Conservation (phyloP, 2,888 invertebrate species). For the Ormyrus rosae region DNA sequence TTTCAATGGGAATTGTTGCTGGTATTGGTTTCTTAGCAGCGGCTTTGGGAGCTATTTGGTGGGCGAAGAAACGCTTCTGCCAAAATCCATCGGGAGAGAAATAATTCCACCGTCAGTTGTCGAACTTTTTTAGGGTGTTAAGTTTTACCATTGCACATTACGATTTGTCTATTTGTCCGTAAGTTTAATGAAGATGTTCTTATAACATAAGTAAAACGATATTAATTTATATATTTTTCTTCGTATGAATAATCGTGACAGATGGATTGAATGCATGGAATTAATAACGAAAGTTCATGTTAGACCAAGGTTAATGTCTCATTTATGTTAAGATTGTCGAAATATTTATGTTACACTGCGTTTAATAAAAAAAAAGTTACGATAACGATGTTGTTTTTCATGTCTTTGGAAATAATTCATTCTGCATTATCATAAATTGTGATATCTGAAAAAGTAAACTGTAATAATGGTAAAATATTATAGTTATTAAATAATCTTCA, state of each 20-base stretch:
- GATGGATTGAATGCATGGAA: constrained; percentile 22
- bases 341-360: constrained; percentile 26
- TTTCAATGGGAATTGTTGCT: constrained; percentile 84
- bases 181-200: constrained; percentile 28
- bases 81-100: constrained; percentile 64
- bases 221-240: constrained; percentile 27
- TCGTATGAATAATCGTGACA: constrained; percentile 25
- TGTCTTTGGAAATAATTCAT: no score
- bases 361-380: constrained; percentile 40
- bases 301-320: constrained; percentile 15
- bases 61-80: constrained; percentile 76
- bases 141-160: constrained; percentile 38
- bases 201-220: constrained; percentile 6
- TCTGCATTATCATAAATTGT: background rate
- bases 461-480: no score
- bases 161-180: constrained; percentile 30
- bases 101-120: constrained; percentile 52
- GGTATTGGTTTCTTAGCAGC: constrained; percentile 83
- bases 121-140: constrained; percentile 17
- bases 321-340: constrained; percentile 40
- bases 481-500: no score
- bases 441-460: background rate
- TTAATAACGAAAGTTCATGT: constrained; percentile 12
- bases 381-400: constrained; percentile 7
- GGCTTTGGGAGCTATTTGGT: constrained; percentile 81